Evolutionary conservation across 2,797 vertebrate genomes (phyloP).

Genomic region (Sebastolobus alascanus): DNA sequence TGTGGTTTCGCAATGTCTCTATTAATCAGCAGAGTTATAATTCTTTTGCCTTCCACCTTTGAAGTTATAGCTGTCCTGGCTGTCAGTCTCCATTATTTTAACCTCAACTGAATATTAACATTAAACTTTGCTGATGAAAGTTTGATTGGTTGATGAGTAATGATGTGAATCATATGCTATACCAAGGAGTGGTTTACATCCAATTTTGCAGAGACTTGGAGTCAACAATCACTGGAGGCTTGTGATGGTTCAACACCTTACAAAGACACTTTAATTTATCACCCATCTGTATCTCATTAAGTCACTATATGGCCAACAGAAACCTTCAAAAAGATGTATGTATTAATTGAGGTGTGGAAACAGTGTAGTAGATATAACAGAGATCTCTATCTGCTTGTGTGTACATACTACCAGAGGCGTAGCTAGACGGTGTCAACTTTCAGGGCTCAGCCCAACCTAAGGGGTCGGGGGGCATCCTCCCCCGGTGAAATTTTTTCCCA

Average conservation of each 20-base stretch:
- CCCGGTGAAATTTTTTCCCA: too few species aligned
- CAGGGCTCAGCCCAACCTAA: not conserved
- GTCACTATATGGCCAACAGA: not conserved
- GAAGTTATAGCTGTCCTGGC: not conserved
- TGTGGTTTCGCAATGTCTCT: not conserved
- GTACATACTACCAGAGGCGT: not conserved
- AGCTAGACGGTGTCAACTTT: not conserved
- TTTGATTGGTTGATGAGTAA: not conserved
- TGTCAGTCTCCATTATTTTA: conserved; percentile 4
- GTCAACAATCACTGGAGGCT: not conserved
- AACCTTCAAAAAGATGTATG: not conserved
- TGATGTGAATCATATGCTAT: not conserved
- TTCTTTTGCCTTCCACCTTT: not conserved
- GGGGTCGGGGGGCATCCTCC: too few species aligned
- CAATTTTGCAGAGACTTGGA: not conserved
- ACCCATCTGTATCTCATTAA: not conserved
- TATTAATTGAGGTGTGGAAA: not conserved
- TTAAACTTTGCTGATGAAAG: not conserved
- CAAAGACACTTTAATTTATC: not conserved
- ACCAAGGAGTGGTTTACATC: not conserved
- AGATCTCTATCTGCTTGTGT: not conserved
- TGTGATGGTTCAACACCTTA: not conserved
- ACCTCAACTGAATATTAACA: not conserved
- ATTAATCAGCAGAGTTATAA: conserved; percentile 13
- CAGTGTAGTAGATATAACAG: not conserved